A percentile compares a stretch with the other conserved stretches of the same genome.
These are phyloP conservation scores for Nomada lathburiana DNA, from an alignment of 2,888 invertebrate genomes.

Conservation along the genomic window DNA sequence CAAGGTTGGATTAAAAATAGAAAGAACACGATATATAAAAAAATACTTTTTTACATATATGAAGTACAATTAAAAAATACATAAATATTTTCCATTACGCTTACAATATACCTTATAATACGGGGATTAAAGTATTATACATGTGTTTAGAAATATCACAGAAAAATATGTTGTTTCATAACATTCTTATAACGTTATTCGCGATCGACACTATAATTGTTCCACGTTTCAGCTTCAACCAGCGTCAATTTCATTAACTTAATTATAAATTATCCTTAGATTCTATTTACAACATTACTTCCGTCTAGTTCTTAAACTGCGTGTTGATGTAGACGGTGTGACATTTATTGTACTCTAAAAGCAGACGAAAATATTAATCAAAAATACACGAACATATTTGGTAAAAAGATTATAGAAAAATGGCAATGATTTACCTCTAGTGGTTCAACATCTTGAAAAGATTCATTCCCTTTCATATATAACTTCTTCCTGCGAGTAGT, in stretches of 20 bases:
- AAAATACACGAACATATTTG: neutral
- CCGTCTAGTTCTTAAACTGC: slow-evolving; percentile 71
- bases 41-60: slow-evolving; percentile 44
- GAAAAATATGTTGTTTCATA: neutral
- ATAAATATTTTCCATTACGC: slow-evolving; percentile 38
- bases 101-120: slow-evolving; percentile 7
- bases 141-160: slow-evolving; percentile 42
- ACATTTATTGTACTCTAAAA: slow-evolving; percentile 37
- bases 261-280: neutral
- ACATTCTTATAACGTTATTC: slow-evolving; percentile 4
- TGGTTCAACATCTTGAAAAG: slow-evolving; percentile 72
- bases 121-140: neutral
- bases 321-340: slow-evolving; percentile 52
- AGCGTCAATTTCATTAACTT: neutral
- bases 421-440: slow-evolving; percentile 62
- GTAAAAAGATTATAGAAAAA: neutral
- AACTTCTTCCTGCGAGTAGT: slow-evolving; percentile 75
- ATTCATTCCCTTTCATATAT: slow-evolving; percentile 69
- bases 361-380: slow-evolving; percentile 22
- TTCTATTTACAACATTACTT: slow-evolving; percentile 61
- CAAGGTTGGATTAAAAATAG: neutral
- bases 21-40: neutral
- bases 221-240: neutral
- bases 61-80: slow-evolving; percentile 28
- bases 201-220: slow-evolving; percentile 10